These are phyloP conservation scores for Bombus confusus DNA, from an alignment of 1,140 invertebrate species.

Conservation along the genomic window DNA sequence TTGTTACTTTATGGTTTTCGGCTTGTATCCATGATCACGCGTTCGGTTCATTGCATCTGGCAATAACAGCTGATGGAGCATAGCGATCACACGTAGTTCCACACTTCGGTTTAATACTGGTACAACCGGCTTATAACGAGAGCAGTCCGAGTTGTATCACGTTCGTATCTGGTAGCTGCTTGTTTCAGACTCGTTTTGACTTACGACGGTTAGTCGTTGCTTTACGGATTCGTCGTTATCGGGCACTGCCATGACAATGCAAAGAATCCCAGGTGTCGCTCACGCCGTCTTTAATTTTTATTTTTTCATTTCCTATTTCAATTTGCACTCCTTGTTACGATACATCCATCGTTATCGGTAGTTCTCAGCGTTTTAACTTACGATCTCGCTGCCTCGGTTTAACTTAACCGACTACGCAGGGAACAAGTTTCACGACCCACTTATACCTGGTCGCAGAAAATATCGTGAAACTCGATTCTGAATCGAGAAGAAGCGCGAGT, in stretches of 20 bases:
- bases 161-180: background rate
- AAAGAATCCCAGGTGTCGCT: background rate
- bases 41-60: slow-evolving; percentile 21
- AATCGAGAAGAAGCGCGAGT: background rate
- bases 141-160: slow-evolving; percentile 2
- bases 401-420: too few relatives aligned
- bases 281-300: too few relatives aligned
- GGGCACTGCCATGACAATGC: background rate
- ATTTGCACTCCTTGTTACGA: background rate
- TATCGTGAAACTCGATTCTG: background rate
- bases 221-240: background rate
- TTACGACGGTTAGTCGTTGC: slow-evolving; percentile 2
- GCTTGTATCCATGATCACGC: background rate
- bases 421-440: too few relatives aligned
- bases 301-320: too few relatives aligned
- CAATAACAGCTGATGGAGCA: slow-evolving; percentile 19
- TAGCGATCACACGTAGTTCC: slow-evolving; percentile 30
- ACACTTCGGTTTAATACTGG: slow-evolving; percentile 24
- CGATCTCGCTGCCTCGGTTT: too few relatives aligned
- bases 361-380: too few relatives aligned
- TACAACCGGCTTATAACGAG: slow-evolving; percentile 14
- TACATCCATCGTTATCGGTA: background rate
- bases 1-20: slow-evolving; percentile 32
- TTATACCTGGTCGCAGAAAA: background rate
- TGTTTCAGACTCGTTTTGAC: slow-evolving; percentile 15